phyloP scores from a whole-genome alignment of 2,797 vertebrate species.

The Pseudochirops corinnae region DNA sequence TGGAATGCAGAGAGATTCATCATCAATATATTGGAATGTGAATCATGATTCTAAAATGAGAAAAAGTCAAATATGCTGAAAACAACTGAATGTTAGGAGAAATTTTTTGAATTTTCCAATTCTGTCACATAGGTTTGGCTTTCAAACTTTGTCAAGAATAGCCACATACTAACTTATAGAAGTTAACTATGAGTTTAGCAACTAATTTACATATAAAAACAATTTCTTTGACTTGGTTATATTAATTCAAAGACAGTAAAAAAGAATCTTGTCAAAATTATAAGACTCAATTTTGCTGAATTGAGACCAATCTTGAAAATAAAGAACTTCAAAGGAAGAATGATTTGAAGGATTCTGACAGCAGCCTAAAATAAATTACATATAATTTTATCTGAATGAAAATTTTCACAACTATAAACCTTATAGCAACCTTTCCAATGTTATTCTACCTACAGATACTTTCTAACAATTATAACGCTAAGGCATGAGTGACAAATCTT shows the following conservation, averaged over 20 bases:
- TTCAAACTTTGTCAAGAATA: slow-evolving; percentile 46
- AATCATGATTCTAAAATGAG: slow-evolving; percentile 5
- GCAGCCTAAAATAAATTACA: slow-evolving; percentile 50
- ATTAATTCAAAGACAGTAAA: slow-evolving; percentile 39
- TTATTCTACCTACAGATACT: not conserved
- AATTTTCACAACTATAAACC: not conserved
- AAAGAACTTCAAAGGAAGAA: not conserved
- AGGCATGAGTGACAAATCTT: not conserved
- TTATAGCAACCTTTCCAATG: not conserved
- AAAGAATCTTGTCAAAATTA: slow-evolving; percentile 52
- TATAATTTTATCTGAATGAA: slow-evolving; percentile 19
- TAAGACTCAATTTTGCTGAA: slow-evolving; percentile 34
- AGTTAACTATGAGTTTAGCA: slow-evolving; percentile 15
- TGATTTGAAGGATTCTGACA: slow-evolving; percentile 49
- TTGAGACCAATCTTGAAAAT: slow-evolving; percentile 40
- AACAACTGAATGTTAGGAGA: slow-evolving; percentile 20
- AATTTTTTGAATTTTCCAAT: slow-evolving; percentile 51
- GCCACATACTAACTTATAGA: slow-evolving; percentile 40
- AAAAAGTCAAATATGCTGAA: slow-evolving; percentile 57
- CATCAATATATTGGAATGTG: slow-evolving; percentile 51
- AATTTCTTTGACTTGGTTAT: slow-evolving; percentile 16
- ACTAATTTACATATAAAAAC: not conserved
- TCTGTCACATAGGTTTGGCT: slow-evolving; percentile 53
- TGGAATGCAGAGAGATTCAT: slow-evolving; percentile 81
- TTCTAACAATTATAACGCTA: not conserved